Evolutionary conservation across 2,888 invertebrate species (phyloP), one percentile per base, ranked within the genome.

Genomic region (Ophion costatus): DNA sequence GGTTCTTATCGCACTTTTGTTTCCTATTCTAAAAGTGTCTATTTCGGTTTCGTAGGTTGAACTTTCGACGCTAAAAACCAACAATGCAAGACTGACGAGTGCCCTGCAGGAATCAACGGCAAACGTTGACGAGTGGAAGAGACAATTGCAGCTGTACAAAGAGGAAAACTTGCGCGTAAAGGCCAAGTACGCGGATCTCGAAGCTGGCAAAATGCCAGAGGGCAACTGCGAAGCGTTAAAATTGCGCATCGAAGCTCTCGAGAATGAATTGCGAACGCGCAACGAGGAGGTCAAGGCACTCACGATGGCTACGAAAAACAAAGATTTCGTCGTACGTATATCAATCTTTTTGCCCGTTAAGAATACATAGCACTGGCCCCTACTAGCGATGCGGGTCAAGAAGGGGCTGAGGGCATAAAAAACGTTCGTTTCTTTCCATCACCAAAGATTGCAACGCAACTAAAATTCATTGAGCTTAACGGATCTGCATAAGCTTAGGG

Each of bases 51-150:
- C 69, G 73, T 76, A 94, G 93, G 97, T 99, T 63, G 99, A 99
- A 94, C 95, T 99, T 89, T 97, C 98, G 70, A 99, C 98, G 1
- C 95, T 99, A 88, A 99, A 99, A 95, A 98, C 98, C 92, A 99
- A 99, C 94, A 99, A 99, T 94, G 96, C 98, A 56, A 96, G 99
- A 88, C 95, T 99, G 91, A 99, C 99, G 7, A 98, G 98, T 90
- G 99, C 99, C 22, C 95, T 99, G 82, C 99, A 99, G 94, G 97
- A 97, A 91, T 98, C 98, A 92, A 99, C 99, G 51, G 98, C 99
- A 82, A 99, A 99, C 94, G 99, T 99, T 42, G 99, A 99, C 92
- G 99, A 99, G 94, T 99, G 99, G 99, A 99, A 99, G 94, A 96
- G 98, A 86, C 99, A 99, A 94, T 95, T 99, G 90, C 98, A 98